phyloP scores from a whole-genome alignment of 2,888 invertebrate genomes.

The Drosophila tripunctata region DNA sequence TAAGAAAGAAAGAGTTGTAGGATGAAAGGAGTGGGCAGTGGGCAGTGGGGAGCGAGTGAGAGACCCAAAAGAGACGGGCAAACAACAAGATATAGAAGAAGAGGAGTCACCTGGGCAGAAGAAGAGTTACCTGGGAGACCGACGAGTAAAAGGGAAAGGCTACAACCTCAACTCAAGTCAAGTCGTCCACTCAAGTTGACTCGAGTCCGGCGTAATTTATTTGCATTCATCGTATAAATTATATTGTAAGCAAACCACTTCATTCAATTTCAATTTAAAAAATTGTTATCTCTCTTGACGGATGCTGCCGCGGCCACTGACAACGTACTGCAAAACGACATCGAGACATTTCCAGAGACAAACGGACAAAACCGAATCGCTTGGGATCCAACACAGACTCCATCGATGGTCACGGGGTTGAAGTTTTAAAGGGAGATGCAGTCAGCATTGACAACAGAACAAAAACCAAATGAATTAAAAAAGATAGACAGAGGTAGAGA shows the following conservation, averaged over 20 bases:
- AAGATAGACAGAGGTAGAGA: too few species aligned
- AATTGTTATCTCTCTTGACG: slow-evolving; percentile 83
- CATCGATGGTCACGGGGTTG: too few species aligned
- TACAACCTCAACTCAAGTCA: slow-evolving; percentile 33
- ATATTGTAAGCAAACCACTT: slow-evolving; percentile 84
- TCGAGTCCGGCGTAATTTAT: slow-evolving; percentile 79
- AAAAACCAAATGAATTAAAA: background rate
- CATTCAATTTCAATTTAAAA: slow-evolving; percentile 84
- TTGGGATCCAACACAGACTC: slow-evolving; percentile 13
- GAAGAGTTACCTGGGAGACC: slow-evolving; percentile 53
- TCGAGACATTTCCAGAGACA: slow-evolving; percentile 65
- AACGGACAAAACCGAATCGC: slow-evolving; percentile 21
- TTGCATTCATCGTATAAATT: slow-evolving; percentile 83
- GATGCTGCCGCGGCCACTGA: slow-evolving; percentile 81
- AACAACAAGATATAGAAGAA: slow-evolving; percentile 27
- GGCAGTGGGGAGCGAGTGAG: background rate
- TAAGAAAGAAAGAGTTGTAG: slow-evolving; percentile 9
- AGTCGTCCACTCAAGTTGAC: slow-evolving; percentile 45
- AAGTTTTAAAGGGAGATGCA: slow-evolving; percentile 10
- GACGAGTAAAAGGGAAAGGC: slow-evolving; percentile 66
- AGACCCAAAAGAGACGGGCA: slow-evolving; percentile 18
- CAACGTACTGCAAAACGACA: slow-evolving; percentile 74
- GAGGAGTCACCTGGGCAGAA: slow-evolving; percentile 52
- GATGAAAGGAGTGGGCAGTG: background rate
- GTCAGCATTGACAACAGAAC: slow-evolving; percentile 6